Conservation (phyloP, 2,113 vertebrate species). For the Larimichthys crocea region DNA sequence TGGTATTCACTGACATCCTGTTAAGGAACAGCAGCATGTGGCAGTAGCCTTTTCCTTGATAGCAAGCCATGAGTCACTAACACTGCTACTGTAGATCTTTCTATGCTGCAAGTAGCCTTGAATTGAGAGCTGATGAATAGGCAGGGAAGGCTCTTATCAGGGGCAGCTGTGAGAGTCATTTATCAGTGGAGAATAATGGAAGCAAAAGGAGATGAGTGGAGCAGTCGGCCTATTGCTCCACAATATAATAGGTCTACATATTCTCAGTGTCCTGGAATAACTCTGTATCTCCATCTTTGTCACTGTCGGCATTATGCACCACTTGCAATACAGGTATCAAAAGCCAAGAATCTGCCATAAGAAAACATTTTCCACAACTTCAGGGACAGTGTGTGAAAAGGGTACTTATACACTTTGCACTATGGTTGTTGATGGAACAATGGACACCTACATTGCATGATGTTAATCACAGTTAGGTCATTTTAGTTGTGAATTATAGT, state of each 20-base stretch:
- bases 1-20: constrained; percentile 29
- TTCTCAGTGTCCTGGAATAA: constrained; percentile 68
- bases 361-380: constrained; percentile 33
- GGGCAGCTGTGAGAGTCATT: constrained; percentile 85
- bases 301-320: constrained; percentile 55
- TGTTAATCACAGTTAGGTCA: constrained; percentile 8
- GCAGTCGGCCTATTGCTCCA: constrained; percentile 67
- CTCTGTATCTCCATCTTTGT: constrained; percentile 64
- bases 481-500: constrained; percentile 20
- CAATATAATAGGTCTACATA: constrained; percentile 67
- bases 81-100: constrained; percentile 49
- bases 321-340: constrained; percentile 55
- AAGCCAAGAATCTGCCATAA: constrained; percentile 56
- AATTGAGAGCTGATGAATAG: constrained; percentile 85
- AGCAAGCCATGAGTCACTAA: constrained; percentile 49
- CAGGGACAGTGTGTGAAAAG: constrained; percentile 22
- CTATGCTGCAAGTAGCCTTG: constrained; percentile 58
- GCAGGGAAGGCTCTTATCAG: constrained; percentile 86
- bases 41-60: constrained; percentile 40
- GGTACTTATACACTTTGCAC: constrained; percentile 9
- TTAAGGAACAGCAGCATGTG: constrained; percentile 19
- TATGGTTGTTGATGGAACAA: constrained; percentile 41
- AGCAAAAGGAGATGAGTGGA: constrained; percentile 64
- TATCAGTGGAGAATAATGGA: constrained; percentile 84
- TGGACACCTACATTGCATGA: background rate